These are phyloP conservation scores for Odontomyia ornata DNA, from an alignment of 2,888 invertebrate species.

Conservation along the genomic window DNA sequence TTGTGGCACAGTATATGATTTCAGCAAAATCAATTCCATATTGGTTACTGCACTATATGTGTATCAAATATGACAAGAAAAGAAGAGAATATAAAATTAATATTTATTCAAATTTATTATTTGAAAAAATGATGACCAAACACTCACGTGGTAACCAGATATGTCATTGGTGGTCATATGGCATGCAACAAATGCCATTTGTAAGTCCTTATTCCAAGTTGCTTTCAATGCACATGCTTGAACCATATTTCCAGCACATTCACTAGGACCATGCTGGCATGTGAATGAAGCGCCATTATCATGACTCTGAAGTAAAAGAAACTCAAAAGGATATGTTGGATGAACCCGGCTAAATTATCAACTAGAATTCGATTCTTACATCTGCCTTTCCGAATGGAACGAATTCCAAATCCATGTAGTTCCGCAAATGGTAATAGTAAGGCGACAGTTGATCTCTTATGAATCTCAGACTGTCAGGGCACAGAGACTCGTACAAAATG, in stretches of 20 bases:
- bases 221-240: slow-evolving; percentile 69
- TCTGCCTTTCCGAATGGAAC: slow-evolving; percentile 74
- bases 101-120: background rate
- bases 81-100: background rate
- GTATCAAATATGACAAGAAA: too few relatives aligned
- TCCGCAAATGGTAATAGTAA: slow-evolving; percentile 64
- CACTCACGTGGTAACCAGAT: slow-evolving; percentile 54
- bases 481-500: slow-evolving; percentile 70
- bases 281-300: slow-evolving; percentile 63
- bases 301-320: slow-evolving; percentile 54
- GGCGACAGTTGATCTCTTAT: slow-evolving; percentile 68
- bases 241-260: slow-evolving; percentile 71
- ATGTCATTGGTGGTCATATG: slow-evolving; percentile 66
- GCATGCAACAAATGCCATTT: slow-evolving; percentile 67
- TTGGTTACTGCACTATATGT: slow-evolving; percentile 62
- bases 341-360: background rate
- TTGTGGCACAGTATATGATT: slow-evolving; percentile 62
- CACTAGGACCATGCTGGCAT: slow-evolving; percentile 72
- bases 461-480: slow-evolving; percentile 70
- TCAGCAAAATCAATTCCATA: slow-evolving; percentile 60
- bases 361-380: slow-evolving; percentile 63
- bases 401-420: slow-evolving; percentile 66
- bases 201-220: slow-evolving; percentile 58
- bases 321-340: background rate
- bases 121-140: background rate